Base-by-base conservation (phyloP, 92 coral and sea anemone species). In the Pocillopora grandis region DNA sequence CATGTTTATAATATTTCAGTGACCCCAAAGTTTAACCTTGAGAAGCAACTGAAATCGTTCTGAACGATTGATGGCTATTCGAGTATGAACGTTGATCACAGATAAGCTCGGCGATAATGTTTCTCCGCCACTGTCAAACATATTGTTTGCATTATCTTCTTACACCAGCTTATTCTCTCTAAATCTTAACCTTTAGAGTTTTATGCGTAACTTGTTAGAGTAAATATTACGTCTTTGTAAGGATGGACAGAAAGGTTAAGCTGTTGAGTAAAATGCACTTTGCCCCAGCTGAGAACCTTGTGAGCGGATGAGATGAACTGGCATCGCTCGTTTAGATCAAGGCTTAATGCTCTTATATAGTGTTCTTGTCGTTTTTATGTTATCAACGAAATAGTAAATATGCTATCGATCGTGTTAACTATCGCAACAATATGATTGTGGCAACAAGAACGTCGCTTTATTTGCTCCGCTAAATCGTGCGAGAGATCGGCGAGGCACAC, bases 21-120 rank as follows among this genome's bases (percentile, higher is more conserved):
- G 62, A 48, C 80, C 79, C 80, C 59, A 48, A 66, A 59, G 27
- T 71, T 71, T 81, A 71, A 71, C 68, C 78, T 71, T 37, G 36
- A 10, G 14, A 12, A 17, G 64, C 57, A 64, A 73, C 63, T 37
- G 23, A 8, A 35, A 19, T 69, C 37, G 63, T 56, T 64, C 49
- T 55, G 48, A 7, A 63, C 12, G 49, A 58, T 16, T 19, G 57
- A 71, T 66, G 31, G 70, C 31, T 66, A 64, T n/a, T 12, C 7
- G 13, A 65, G 75, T 66, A 31, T 12, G 65, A 71, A 21, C 42
- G 10, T 65, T 6, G 76, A 1, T 65, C 35, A 69, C 37, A 73
- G 86, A 73, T 83, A 52, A 72, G 72, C 80, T 66, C 80, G 57
- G 65, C 66, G 63, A 62, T 82, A 59, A 63, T 82, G 62, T 83